Base-by-base conservation (phyloP, 1,140 invertebrate species). In the Choristoneura fumiferana region DNA sequence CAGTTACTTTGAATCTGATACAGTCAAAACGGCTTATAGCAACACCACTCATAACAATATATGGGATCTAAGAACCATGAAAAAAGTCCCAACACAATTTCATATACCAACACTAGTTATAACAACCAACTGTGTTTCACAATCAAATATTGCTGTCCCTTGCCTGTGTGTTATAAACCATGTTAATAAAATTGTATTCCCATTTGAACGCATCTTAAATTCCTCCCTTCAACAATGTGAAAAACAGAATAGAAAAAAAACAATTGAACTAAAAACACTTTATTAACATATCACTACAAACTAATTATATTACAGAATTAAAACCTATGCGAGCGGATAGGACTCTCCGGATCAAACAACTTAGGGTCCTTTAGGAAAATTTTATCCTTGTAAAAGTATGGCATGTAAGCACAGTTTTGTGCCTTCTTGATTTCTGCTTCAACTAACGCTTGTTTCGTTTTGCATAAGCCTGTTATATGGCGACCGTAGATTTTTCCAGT, bases 381-480 rank as follows among this genome's bases (percentile, higher is more conserved):
- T 29, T 94, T 90, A 60, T 95, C 92, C 82, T 97, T 98, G 40
- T 94, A 89, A 76, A 94, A 94, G 45, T 90, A 90, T 0, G 94
- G 92, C 95, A 98, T 96, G 17, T 94, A 92, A 77, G 94, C 94
- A 73, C 92, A 92, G 72, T 84, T 87, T 76, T 94, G 94, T 10
- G 96, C 93, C 74, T 94, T 95, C 0, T 63, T 63, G 38, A 97
- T 95, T 85, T 95, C 95, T 1, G 69, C 72, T 78, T 95, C 92
- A 0, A 98, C 91, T 61, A 86, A 76, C 40, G 91, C 83, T 67
- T 98, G 96, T 73, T 96, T 95, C 4, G 80, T 67, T 78, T 93
- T 92, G 78, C 97, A 98, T 1, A 97, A 87, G 4, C 96, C 96
- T 29, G 98, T 99, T 55, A 99, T 96, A 71, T 99, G 95, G 65